phyloP scores from a whole-genome alignment of 1,140 invertebrate genomes.

The Acromyrmex charruanus region DNA sequence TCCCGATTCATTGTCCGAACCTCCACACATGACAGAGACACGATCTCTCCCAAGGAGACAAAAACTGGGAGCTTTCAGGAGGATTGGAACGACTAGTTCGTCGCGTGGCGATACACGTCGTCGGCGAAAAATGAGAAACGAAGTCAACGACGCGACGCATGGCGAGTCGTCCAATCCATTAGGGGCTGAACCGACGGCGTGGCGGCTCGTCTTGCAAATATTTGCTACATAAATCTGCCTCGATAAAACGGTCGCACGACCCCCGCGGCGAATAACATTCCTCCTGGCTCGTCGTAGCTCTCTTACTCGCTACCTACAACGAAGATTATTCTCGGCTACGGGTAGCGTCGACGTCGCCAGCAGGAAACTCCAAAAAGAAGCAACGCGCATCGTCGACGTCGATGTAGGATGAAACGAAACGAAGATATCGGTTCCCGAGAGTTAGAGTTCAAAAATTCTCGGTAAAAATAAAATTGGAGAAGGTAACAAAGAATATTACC shows the following conservation, averaged over 20 bases:
- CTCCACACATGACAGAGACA: not conserved
- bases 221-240: conserved; percentile 79
- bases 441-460: too few species aligned
- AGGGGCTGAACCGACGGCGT: conserved; percentile 55
- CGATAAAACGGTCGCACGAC: conserved; percentile 62
- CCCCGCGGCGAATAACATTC: conserved; percentile 69
- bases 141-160: conserved; percentile 58
- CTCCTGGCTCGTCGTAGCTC: conserved; percentile 57
- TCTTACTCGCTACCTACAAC: conserved; percentile 12
- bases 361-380: conserved; percentile 65
- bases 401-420: conserved; percentile 61
- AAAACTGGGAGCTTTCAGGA: conserved; percentile 66
- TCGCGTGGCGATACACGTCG: conserved; percentile 26
- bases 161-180: conserved; percentile 77
- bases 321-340: conserved; percentile 11
- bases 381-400: conserved; percentile 12
- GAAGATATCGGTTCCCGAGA: conserved; percentile 49
- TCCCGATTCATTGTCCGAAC: not conserved
- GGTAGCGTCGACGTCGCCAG: conserved; percentile 26
- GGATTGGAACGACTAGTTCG: conserved; percentile 66
- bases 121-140: conserved; percentile 61
- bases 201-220: conserved; percentile 77
- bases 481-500: too few species aligned
- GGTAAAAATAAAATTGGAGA: too few species aligned
- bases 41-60: not conserved